Conservation (phyloP, 2,797 vertebrate species). For the Pseudochromis fuscus region DNA sequence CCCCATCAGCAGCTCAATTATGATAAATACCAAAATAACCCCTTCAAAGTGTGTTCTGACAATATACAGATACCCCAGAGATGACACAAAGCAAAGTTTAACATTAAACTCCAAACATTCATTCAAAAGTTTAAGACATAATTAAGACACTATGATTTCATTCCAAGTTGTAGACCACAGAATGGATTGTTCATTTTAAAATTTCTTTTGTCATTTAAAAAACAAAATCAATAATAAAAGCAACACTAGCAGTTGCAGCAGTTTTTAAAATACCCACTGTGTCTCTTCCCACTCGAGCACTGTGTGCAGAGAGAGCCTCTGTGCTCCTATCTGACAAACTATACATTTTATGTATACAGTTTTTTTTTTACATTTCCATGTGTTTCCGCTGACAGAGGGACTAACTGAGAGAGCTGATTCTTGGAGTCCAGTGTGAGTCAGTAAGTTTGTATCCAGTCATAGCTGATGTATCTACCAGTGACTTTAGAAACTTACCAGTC, state of each 20-base stretch:
- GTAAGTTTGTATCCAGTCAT: constrained; percentile 24
- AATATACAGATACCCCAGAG: constrained; percentile 44
- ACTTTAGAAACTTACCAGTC: constrained; percentile 1
- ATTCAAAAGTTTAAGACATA: constrained; percentile 63
- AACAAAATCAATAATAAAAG: constrained; percentile 70
- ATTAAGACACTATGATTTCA: constrained; percentile 68
- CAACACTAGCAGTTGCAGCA: constrained; percentile 60
- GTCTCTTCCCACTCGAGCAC: constrained; percentile 53
- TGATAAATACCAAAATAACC: constrained; percentile 44
- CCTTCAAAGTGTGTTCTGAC: constrained; percentile 35
- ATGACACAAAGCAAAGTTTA: constrained; percentile 43
- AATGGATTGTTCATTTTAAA: constrained; percentile 52
- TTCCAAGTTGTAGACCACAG: constrained; percentile 63
- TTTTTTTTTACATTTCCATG: constrained; percentile 31
- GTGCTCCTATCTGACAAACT: constrained; percentile 46
- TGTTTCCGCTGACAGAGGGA: constrained; percentile 6
- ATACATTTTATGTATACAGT: constrained; percentile 25
- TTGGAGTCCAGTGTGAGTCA: constrained; percentile 32
- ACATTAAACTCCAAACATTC: constrained; percentile 63
- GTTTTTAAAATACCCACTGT: constrained; percentile 53
- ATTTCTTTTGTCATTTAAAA: constrained; percentile 33
- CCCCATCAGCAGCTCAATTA: constrained; percentile 39
- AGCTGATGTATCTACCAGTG: constrained; percentile 4
- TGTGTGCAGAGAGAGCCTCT: constrained; percentile 22
- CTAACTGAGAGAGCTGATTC: constrained; percentile 3